These are phyloP conservation scores for Ctenochaetus hawaiiensis DNA, from an alignment of 2,797 vertebrate species.

Conservation along the genomic window DNA sequence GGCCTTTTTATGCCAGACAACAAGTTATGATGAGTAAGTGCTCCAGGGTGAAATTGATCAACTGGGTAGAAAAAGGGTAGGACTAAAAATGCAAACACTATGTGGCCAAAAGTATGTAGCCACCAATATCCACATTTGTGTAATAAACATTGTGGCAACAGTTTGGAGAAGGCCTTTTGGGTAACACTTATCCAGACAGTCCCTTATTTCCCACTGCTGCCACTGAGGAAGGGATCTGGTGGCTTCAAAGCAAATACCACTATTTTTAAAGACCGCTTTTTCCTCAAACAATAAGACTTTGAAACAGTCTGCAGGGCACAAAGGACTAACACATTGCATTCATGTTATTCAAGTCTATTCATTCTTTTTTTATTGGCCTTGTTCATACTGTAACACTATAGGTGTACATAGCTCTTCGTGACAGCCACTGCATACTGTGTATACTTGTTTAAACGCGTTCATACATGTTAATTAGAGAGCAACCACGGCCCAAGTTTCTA, in stretches of 20 bases:
- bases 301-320: background rate
- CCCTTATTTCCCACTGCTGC: background rate
- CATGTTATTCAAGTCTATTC: background rate
- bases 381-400: background rate
- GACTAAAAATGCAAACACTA: background rate
- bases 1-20: background rate
- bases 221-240: background rate
- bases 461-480: background rate
- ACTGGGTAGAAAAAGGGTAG: background rate
- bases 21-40: conserved; percentile 1
- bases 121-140: background rate
- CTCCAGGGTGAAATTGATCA: conserved; percentile 6
- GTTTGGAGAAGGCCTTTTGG: background rate
- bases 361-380: background rate
- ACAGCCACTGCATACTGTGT: background rate
- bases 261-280: background rate
- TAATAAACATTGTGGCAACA: background rate
- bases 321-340: background rate
- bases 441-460: too few species aligned
- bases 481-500: background rate
- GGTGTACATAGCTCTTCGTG: background rate
- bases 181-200: background rate
- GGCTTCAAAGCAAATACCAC: background rate
- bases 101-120: conserved; percentile 5
- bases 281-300: background rate